Conservation (phyloP, 2,113 vertebrate genomes). For the Hipposideros armiger region DNA sequence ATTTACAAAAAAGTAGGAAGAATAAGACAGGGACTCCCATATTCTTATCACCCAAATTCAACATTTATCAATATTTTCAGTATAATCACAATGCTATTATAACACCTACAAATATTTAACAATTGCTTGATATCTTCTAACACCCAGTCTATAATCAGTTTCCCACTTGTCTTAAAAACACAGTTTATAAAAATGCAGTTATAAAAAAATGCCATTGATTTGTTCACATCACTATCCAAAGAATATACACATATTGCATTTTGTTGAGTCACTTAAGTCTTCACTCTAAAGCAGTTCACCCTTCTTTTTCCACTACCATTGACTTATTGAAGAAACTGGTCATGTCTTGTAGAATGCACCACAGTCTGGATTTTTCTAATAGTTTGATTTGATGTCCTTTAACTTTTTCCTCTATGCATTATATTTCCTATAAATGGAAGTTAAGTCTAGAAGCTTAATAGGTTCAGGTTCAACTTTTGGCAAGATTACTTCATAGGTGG, state of each 20-base stretch:
- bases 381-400: not conserved
- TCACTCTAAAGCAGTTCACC: not conserved
- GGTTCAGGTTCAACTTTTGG: not conserved
- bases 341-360: not conserved
- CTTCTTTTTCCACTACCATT: not conserved
- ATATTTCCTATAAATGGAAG: not conserved
- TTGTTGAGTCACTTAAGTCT: not conserved
- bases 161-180: not conserved
- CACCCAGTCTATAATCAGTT: not conserved
- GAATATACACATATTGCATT: not conserved
- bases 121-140: not conserved
- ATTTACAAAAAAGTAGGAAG: not conserved
- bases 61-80: not conserved
- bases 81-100: not conserved
- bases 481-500: not conserved
- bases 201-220: not conserved
- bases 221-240: not conserved
- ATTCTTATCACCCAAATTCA: not conserved
- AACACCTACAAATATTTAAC: not conserved
- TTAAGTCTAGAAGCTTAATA: not conserved
- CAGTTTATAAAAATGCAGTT: not conserved
- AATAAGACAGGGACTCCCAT: not conserved
- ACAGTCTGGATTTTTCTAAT: not conserved
- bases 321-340: not conserved
- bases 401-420: not conserved